Base-by-base conservation (phyloP, 2,888 invertebrate species). In the Cephus sareptanus region DNA sequence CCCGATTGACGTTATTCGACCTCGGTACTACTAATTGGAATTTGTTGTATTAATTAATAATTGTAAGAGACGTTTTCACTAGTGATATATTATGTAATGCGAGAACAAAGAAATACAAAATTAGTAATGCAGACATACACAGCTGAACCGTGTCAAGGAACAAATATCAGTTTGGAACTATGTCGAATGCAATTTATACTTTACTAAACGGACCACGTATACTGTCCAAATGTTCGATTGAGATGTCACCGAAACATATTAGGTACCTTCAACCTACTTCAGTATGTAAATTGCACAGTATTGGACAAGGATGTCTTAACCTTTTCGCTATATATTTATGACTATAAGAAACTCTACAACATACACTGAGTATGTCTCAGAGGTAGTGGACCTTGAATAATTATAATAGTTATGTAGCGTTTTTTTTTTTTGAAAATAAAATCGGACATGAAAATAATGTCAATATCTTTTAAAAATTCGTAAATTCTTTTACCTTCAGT, bases 401-500 rank as follows among this genome's bases (percentile, higher is more conserved):
- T 56, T 56, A 9, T 56, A 56, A 9, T 56, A 56, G 9, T 56
- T 23, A 56, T 9, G 9, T 56, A 56, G 23, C 4, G 40, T 23
- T 23, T 0, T 23, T 23, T 9, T 9, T 9, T 9, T 56, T 56
- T 23, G 15, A 40, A 56, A 56, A 56, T 23, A 23, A 56, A 56
- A 23, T 2, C 9, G 2, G 6, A 9, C 23, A 56, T 6, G 56
- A 56, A 23, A 23, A 56, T 9, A 23, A 9, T 23, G 0, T 12
- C 3, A 40, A 40, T 23, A 56, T 56, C 23, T 23, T 56, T 23
- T 23, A 56, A 56, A 56, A 56, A 23, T 6, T 56, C 23, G 23
- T 56, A 56, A 56, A 23, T 71, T 30, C 9, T 33, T 33, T 90
- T 88, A 95, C 95, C 92, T 94, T 94, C 71, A 96, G 91, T 69